Evolutionary conservation across 35 echinoderm and acorn worm species (phyloP).

Genomic region (Amphiura filiformis): DNA sequence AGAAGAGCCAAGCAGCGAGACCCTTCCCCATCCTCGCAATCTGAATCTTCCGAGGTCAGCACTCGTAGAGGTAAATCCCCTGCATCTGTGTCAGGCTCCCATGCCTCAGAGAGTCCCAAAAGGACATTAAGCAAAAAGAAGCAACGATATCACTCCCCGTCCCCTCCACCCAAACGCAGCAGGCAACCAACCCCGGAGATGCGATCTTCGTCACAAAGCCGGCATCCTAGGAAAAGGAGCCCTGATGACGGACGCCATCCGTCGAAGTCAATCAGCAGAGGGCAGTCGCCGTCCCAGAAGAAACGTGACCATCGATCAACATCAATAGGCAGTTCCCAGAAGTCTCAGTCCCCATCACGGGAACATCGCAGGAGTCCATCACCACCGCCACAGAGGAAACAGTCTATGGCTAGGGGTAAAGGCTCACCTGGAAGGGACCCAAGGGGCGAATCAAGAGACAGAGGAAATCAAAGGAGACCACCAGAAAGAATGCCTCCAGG

Average conservation of each 20-base stretch:
- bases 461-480: conserved; percentile 17
- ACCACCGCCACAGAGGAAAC: background rate
- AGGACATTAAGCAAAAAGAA: background rate
- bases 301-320: conserved; percentile 1
- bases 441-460: conserved; percentile 1
- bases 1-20: background rate
- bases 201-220: background rate
- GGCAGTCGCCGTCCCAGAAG: conserved; percentile 22
- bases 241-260: background rate
- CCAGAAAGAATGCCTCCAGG: background rate
- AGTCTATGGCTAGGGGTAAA: background rate
- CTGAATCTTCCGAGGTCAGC: background rate
- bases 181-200: conserved; percentile 20
- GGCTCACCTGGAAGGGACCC: background rate
- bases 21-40: conserved; percentile 26
- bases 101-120: background rate
- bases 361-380: conserved; percentile 4
- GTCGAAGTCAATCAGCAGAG: conserved; percentile 3
- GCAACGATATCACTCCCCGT: background rate
- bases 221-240: background rate
- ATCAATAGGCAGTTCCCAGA: conserved; percentile 21
- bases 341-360: background rate
- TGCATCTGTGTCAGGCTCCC: background rate
- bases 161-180: background rate
- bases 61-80: background rate